These are phyloP conservation scores for Chorisops tibialis DNA, from an alignment of 2,888 invertebrate genomes.

Conservation along the genomic window DNA sequence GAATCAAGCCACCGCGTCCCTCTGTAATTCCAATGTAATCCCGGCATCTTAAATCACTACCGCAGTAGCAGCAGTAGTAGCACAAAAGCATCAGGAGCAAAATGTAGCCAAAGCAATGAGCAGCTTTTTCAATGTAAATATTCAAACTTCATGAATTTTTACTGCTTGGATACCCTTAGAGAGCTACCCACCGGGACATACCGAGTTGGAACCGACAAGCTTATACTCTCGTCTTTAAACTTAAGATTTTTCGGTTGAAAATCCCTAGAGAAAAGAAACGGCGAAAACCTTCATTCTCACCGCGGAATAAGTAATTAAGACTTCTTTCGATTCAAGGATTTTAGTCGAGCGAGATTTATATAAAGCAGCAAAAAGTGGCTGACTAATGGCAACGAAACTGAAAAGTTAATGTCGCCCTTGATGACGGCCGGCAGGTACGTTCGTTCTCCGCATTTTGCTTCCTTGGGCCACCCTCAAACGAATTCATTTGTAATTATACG, in stretches of 20 bases:
- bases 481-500: conserved; percentile 9
- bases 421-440: neutral
- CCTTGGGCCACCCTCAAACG: neutral
- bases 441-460: neutral
- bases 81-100: too few relatives aligned
- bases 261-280: neutral
- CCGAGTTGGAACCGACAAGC: too few relatives aligned
- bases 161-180: conserved; percentile 7
- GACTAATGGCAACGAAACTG: conserved; percentile 16
- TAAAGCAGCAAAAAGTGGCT: conserved; percentile 10
- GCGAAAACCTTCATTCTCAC: conserved; percentile 12
- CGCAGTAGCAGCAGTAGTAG: too few relatives aligned
- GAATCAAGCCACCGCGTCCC: neutral
- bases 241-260: neutral
- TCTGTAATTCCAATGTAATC: neutral
- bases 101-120: too few relatives aligned
- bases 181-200: too few relatives aligned
- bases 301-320: conserved; percentile 23
- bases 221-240: neutral
- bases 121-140: conserved; percentile 12
- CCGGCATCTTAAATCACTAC: neutral
- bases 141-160: conserved; percentile 22
- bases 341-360: conserved; percentile 3
- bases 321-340: conserved; percentile 19
- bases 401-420: conserved; percentile 18